Evolutionary conservation across 2,113 vertebrate genomes (phyloP), one percentile per base, ranked within the genome.

Genomic region (Hippopotamus amphibius): DNA sequence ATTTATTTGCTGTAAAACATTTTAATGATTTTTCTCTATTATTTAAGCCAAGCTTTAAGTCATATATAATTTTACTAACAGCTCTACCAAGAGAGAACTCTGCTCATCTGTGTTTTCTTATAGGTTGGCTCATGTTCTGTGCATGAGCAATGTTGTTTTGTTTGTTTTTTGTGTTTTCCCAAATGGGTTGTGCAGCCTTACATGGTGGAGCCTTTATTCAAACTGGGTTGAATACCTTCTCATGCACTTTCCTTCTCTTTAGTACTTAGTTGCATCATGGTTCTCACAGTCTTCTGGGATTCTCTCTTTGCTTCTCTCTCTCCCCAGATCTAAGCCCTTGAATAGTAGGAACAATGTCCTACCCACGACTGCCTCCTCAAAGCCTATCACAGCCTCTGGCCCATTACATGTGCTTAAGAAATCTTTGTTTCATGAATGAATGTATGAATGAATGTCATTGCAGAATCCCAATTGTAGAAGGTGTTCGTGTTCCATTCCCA

Each of bases 1-100:
- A 5, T 93, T 95, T 85, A 80, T 90, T 93, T 95, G 55, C 88
- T 92, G 43, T 43, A 53, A 95, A 94, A 74, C 68, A 71, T 12
- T 95, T 77, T 59, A 72, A 61, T 68, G 50, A 72, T 93, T 88
- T 94, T 88, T 82, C 46, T 93, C 50, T 71, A 16, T 43, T 83
- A 76, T 80, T 93, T 26, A 55, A 55, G 8, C 13, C 57, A 97
- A 93, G 7, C 11, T 41, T 88, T 90, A 87, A 90, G 33, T 93
- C 37, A n/a, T 53, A 61, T 59, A 4, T 72, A 53, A 80, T 87
- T 96, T 94, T 95, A 72, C 85, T 66, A 86, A 87, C 13, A 74
- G 12, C 30, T 92, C 26, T 46, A 66, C 12, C 28, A 55, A 96
- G n/a, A 83, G 41, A 88, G 10, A 65, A 30, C 7, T 26, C 55